Evolutionary conservation across 2,888 invertebrate species (phyloP), one percentile per base, ranked within the genome.

Genomic region (Nysson spinosus): DNA sequence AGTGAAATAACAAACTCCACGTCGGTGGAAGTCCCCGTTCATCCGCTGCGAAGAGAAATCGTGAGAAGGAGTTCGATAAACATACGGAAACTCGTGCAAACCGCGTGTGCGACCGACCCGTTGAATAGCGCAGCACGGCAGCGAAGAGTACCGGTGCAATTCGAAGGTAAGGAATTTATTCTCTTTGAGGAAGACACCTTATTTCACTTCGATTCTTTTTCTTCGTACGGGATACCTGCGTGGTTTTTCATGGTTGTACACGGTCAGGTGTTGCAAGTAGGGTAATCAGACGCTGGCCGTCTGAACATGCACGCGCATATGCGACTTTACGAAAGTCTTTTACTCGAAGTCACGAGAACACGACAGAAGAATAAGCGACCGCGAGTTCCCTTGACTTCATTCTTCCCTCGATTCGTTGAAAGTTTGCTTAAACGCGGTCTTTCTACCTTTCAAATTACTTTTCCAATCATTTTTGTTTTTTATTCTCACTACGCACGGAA

Each of bases 21-120:
- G n/a, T n/a, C n/a, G n/a, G n/a, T n/a, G n/a, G n/a, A n/a, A n/a
- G n/a, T n/a, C n/a, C n/a, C 54, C 37, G 43, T 42, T 50, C 52
- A 40, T 49, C 58, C 60, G 60, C 57, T 34, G 58, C 69, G 49
- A 69, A 55, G 82, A 75, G 83, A 81, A 82, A 84, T 81, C 84
- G 84, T 84, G 84, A 84, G 84, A 84, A 84, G 80, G 73, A 74
- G 81, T 83, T 80, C 83, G 79, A 82, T 83, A 75, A n/a, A 76
- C 72, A 65, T 68, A 69, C 72, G 69, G 37, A 63, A n/a, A 57
- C 54, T 37, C 42, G 56, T 26, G 54, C 28, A 37, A 20, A 64
- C 49, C 64, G 54, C 50, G 63, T 46, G 35, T 39, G 34, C 32
- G 61, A 20, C 40, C 20, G 6, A 6, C 14, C 14, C 16, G 61